Percentiles rank a stretch among this genome's conserved stretches.
Conservation (phyloP, 2,797 vertebrate species). For the Lates japonicus region DNA sequence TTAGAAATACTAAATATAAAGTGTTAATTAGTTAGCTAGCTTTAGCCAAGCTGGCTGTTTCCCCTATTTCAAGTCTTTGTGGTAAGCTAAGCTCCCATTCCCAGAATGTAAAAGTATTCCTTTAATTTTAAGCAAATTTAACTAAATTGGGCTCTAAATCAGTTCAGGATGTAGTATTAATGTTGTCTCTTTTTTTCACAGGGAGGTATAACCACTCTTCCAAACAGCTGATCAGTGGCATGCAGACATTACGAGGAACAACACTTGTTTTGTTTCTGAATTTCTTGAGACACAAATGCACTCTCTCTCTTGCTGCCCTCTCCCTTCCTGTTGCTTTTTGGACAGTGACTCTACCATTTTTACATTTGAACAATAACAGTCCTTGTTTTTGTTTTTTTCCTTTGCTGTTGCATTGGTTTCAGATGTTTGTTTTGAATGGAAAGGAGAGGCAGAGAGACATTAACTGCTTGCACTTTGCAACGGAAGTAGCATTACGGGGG, state of each 20-base stretch:
- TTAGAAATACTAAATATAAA: neutral
- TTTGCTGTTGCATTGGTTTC: constrained; percentile 69
- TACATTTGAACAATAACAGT: constrained; percentile 56
- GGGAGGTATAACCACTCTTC: constrained; percentile 83
- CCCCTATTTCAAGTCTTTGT: neutral
- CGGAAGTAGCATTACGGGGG: constrained; percentile 76
- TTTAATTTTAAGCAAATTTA: neutral
- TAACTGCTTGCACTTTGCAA: constrained; percentile 88
- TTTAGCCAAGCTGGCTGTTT: no score
- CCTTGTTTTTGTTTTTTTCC: neutral
- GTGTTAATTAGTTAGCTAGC: neutral
- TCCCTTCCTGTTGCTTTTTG: constrained; percentile 64
- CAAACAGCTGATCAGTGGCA: constrained; percentile 24
- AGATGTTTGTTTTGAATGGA: constrained; percentile 38
- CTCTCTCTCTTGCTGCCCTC: constrained; percentile 67
- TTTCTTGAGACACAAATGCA: constrained; percentile 77
- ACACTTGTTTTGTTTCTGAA: constrained; percentile 69
- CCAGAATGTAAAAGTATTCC: neutral
- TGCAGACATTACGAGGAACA: constrained; percentile 47
- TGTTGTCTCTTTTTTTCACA: constrained; percentile 39
- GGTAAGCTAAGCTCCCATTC: neutral
- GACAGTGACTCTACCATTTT: constrained; percentile 46
- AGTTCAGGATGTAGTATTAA: neutral
- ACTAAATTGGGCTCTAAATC: neutral
- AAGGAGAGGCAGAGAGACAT: constrained; percentile 73